Evolutionary conservation across 1,140 invertebrate genomes (phyloP), one percentile per base, ranked within the genome.

Genomic region (Achroia grisella): DNA sequence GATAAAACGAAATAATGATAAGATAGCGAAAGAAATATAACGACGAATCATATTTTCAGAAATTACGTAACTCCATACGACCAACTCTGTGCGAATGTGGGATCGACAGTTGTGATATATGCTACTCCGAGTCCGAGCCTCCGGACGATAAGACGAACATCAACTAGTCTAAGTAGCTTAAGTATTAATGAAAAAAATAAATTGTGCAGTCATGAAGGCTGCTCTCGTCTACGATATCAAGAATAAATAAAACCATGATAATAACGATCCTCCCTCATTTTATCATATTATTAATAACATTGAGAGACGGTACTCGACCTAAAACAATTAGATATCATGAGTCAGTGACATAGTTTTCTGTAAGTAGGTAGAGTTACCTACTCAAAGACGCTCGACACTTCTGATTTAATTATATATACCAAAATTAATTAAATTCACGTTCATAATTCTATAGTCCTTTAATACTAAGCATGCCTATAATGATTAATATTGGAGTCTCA

Each of bases 1-100:
- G 30, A 42, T 42, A 42, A 35, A 35, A 40, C 37, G 17, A 12
- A 35, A 37, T 23, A n/a, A 23, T 23, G 17, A 23, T 54, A 41
- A 53, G 44, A 53, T 52, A 50, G 41, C 17, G 17, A 23, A 23
- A 23, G 17, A 23, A 23, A 23, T 23, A 35, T 13, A 48, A 10
- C 4, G 12, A 0, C 12, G 40, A 14, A 17, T 55, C 31, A 66
- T 55, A 49, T 36, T 76, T 79, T 41, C 71, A 85, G 81, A 85
- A 82, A 76, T 48, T 85, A 28, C 73, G 75, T 40, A 58, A 78
- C 45, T 82, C 81, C 23, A 82, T 85, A 47, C 67, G 73, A 4
- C 81, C 81, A 17, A 69, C 69, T 23, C 58, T 79, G 39, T 85
- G 81, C 46, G 81, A 82, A 50, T 85, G 78, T 45, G 81, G 81